Evolutionary conservation across 2,797 vertebrate genomes (phyloP).

Genomic region (Pyrocephalus nanus): DNA sequence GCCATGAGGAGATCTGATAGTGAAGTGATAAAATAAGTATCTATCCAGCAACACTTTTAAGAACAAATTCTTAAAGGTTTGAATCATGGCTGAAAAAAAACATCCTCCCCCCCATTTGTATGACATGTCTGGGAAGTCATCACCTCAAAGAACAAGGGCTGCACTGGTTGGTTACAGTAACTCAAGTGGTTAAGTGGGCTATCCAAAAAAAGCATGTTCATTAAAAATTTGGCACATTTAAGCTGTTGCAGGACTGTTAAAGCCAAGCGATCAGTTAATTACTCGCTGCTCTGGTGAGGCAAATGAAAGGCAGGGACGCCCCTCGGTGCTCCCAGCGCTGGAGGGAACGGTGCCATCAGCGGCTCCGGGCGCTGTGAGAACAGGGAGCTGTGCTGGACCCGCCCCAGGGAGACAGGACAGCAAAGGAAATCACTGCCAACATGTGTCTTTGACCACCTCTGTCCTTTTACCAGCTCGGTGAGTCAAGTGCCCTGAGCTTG

Average conservation of each 20-base stretch:
- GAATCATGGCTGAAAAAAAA: background rate
- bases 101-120: background rate
- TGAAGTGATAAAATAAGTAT: background rate
- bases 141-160: background rate
- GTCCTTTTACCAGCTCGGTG: too few relatives aligned
- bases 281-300: background rate
- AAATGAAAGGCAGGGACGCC: background rate
- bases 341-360: background rate
- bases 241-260: conserved; percentile 19
- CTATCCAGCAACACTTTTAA: background rate
- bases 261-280: conserved; percentile 29
- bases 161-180: background rate
- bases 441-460: background rate
- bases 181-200: background rate
- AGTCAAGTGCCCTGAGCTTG: background rate
- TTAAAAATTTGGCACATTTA: conserved; percentile 11
- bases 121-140: background rate
- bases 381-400: background rate
- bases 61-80: background rate
- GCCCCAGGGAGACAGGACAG: background rate
- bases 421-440: background rate
- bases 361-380: background rate
- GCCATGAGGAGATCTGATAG: background rate
- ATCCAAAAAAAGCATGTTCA: background rate
- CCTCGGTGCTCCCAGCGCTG: background rate